phyloP scores from a whole-genome alignment of 2,113 vertebrate genomes.

The Lophotis ruficrista region DNA sequence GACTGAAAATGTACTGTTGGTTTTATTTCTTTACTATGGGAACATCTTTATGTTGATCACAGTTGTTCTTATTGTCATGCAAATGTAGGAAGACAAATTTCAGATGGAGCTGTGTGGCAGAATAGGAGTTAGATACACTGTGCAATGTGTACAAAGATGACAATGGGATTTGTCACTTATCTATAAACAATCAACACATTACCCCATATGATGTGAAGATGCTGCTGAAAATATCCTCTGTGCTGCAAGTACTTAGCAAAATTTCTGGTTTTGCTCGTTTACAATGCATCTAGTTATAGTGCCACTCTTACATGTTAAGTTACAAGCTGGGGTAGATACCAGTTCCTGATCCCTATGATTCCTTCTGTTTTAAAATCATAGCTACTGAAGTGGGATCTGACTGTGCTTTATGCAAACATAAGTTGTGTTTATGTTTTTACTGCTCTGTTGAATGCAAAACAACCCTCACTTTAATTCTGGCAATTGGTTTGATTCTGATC shows the following conservation, averaged over 20 bases:
- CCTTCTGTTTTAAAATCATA: not conserved
- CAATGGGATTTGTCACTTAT: not conserved
- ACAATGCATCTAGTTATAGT: not conserved
- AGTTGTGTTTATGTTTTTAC: not conserved
- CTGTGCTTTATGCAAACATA: not conserved
- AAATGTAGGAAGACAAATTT: not conserved
- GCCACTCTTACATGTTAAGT: not conserved
- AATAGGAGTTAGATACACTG: not conserved
- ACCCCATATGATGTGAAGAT: not conserved
- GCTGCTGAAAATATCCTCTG: not conserved
- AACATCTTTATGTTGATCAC: not conserved
- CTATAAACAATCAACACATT: rapidly evolving
- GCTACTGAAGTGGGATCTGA: not conserved
- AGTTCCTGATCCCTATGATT: not conserved
- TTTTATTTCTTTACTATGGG: not conserved
- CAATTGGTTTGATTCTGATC: not conserved
- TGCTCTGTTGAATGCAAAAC: not conserved
- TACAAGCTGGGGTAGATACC: not conserved
- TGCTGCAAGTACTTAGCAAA: not conserved
- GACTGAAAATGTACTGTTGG: not conserved
- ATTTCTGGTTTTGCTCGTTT: not conserved
- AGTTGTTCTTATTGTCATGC: not conserved
- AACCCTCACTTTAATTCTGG: not conserved
- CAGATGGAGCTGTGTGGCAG: not conserved
- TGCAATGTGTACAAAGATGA: not conserved